phyloP scores from a whole-genome alignment of 2,797 vertebrate genomes.

The Pipistrellus pygmaeus region DNA sequence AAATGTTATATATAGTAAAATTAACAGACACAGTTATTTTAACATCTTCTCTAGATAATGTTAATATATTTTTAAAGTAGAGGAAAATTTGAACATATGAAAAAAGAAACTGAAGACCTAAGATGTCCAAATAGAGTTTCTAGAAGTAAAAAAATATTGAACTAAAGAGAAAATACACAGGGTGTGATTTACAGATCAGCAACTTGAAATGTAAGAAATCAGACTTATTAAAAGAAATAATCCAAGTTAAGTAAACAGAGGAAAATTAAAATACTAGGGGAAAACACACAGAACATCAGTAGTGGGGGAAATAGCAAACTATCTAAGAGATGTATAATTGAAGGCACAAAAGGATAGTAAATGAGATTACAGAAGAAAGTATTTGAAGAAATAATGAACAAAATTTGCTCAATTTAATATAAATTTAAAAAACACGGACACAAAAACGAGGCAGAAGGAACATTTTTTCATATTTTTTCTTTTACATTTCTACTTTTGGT shows the following conservation, averaged over 20 bases:
- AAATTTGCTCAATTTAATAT: neutral
- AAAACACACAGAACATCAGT: neutral
- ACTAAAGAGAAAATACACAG: neutral
- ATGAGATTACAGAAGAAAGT: neutral
- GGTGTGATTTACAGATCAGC: neutral
- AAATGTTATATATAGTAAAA: neutral
- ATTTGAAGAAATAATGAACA: neutral
- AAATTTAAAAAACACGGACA: neutral
- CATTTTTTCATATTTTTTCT: neutral
- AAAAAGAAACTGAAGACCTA: neutral
- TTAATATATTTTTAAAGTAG: neutral
- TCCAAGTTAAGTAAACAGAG: neutral
- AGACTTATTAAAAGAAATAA: neutral
- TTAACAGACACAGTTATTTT: neutral
- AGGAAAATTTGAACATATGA: neutral
- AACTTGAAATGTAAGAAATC: neutral
- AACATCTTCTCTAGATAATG: neutral
- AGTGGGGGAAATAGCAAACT: neutral
- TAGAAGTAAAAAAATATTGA: neutral
- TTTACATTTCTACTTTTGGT: neutral
- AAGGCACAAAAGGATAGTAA: neutral
- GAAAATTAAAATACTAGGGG: neutral
- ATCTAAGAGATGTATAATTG: neutral
- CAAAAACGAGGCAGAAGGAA: neutral
- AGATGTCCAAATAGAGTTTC: neutral